Base-by-base conservation (phyloP, 2,797 vertebrate genomes). In the Synanceia verrucosa region DNA sequence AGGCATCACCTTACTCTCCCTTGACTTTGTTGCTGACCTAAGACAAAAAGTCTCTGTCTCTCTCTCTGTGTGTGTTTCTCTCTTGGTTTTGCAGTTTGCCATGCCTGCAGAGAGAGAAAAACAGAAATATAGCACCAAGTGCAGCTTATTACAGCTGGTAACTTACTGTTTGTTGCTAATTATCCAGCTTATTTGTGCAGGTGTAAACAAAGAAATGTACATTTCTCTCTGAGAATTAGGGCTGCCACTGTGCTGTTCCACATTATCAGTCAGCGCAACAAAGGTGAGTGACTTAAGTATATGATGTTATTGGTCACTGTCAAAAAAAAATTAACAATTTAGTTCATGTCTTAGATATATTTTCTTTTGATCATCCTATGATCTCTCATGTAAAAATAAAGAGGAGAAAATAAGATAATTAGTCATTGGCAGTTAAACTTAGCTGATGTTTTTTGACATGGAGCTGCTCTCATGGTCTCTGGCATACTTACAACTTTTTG, bases 1-100 rank as follows among this genome's bases (percentile, higher is more conserved):
- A 57, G 76, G 39, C 69, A 69, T 76, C 51, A 50, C 24, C 23
- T 67, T 44, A 58, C 31, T 55, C 61, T 76, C 6, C 43, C 5
- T 9, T 34, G 12, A 59, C 73, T 70, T 71, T 71, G 37, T 65
- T 84, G 74, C 74, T 79, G 68, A 81, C 58, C 62, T 65, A 50
- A 58, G 50, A 41, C 34, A 61, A 80, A 82, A 82, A 58, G 41
- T 64, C 2, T 57, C 1, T 44, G 16, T 59, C n/a, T n/a, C n/a
- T n/a, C n/a, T n/a, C n/a, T n/a, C n/a, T n/a, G n/a, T n/a, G n/a
- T n/a, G n/a, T 41, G 39, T 41, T 21, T 36, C 60, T 51, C 31
- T 1, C 5, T 8, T 66, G 50, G 23, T 73, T 70, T 57, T 62
- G 10, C 55, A 6, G 28, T 65, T 50, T 46, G 13, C 46, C 10